Evolutionary conservation across 1,140 invertebrate species (phyloP), one percentile per base, ranked within the genome.

Genomic region (Papilio glaucus): DNA sequence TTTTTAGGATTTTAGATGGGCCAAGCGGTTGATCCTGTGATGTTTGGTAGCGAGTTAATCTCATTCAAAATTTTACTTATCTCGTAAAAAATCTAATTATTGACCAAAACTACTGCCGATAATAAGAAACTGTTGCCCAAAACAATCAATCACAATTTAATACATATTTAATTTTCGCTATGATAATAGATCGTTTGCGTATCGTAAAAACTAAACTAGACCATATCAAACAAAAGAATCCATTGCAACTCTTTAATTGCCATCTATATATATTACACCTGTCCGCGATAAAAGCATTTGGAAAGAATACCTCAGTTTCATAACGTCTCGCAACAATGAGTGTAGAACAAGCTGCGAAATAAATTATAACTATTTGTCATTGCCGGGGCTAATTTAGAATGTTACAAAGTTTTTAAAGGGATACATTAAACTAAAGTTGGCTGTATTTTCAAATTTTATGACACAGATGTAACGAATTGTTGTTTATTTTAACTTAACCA

Each of bases 301-400:
- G 10, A 39, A 65, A 65, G 29, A 65, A 65, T 65, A 38, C 62
- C 33, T 65, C 10, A 65, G 62, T 65, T 65, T 65, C 62, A 65
- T 21, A 33, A 65, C n/a, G 29, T 65, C 9, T 39, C 62, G 62
- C 37, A 65, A 65, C 62, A 65, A 65, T 24, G 15, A 18, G 15
- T 65, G 37, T 65, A 37, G 33, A 65, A 37, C 62, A 65, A 65
- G 21, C 37, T 65, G n/a, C 8, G 15, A 39, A 39, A 61, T 8
- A 15, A 37, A 37, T 61, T 33, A 7, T 61, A 33, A 33, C 29
- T 61, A 15, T 9, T 15, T 61, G 24, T 15, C 29, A 61, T 33
- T 61, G 60, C 33, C 60, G 15, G 21, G 2, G 12, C 9, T 57
- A 5, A 53, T 24, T 15, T 18, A 45, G 42, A 57, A 57, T 4